These are phyloP conservation scores for Aphaenogaster ashmeadi DNA, from an alignment of 1,140 invertebrate genomes.

Conservation along the genomic window DNA sequence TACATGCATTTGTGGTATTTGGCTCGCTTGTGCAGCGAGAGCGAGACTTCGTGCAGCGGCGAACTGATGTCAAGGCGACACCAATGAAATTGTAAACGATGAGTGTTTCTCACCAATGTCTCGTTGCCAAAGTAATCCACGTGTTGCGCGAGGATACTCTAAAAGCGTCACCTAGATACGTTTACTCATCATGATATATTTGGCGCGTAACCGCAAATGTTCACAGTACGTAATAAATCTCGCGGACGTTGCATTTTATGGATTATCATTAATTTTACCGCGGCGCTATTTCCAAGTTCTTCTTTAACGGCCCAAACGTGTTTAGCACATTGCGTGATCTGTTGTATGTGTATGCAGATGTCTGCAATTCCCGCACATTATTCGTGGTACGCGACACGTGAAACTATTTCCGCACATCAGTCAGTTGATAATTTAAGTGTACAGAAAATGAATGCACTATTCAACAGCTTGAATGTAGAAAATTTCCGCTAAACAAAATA, in stretches of 20 bases:
- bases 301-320: not conserved
- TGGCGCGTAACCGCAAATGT: conserved; percentile 18
- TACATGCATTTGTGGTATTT: not conserved
- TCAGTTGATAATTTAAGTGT: not conserved
- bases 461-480: not conserved
- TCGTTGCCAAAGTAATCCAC: conserved; percentile 20
- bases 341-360: not conserved
- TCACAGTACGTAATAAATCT: conserved; percentile 14
- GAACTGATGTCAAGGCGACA: not conserved
- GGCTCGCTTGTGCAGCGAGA: not conserved
- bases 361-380: not conserved
- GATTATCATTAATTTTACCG: conserved; percentile 26
- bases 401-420: conserved; percentile 4
- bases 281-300: conserved; percentile 27
- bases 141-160: conserved; percentile 15
- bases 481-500: not conserved
- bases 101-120: not conserved
- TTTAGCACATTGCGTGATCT: conserved; percentile 14
- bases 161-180: conserved; percentile 12
- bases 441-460: not conserved
- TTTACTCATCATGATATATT: conserved; percentile 30
- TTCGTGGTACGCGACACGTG: not conserved
- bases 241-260: conserved; percentile 15
- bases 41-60: not conserved
- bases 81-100: not conserved